Percentiles rank a stretch among this genome's conserved stretches.
Conservation (phyloP, 2,113 vertebrate genomes). For the Brachypteracias leptosomus region DNA sequence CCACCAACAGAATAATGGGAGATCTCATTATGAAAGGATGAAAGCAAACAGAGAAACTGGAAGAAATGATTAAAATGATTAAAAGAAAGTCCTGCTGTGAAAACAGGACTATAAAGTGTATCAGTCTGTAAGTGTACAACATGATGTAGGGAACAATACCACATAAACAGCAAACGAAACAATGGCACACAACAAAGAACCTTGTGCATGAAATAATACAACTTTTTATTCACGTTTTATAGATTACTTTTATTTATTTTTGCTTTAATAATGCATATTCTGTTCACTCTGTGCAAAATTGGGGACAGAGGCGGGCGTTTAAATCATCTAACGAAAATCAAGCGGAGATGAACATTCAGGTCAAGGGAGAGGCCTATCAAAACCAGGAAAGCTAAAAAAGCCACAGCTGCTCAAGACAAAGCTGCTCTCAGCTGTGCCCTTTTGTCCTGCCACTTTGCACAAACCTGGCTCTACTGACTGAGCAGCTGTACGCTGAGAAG, state of each 20-base stretch:
- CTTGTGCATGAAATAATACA: slow-evolving; percentile 77
- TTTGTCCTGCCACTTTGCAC: slow-evolving; percentile 25
- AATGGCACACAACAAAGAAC: slow-evolving; percentile 32
- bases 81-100: slow-evolving; percentile 19
- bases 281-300: slow-evolving; percentile 79
- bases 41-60: slow-evolving; percentile 49
- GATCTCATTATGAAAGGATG: slow-evolving; percentile 41
- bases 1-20: neutral
- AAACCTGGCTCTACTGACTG: neutral
- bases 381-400: slow-evolving; percentile 70
- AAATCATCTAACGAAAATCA: slow-evolving; percentile 74
- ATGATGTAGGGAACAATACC: slow-evolving; percentile 39
- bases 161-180: slow-evolving; percentile 60
- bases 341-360: slow-evolving; percentile 76
- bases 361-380: slow-evolving; percentile 61
- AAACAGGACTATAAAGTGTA: neutral
- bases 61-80: slow-evolving; percentile 38
- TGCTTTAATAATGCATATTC: slow-evolving; percentile 81
- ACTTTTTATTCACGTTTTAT: slow-evolving; percentile 71
- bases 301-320: slow-evolving; percentile 72
- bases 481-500: slow-evolving; percentile 58
- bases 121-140: slow-evolving; percentile 36
- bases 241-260: slow-evolving; percentile 82
- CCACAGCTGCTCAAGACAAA: slow-evolving; percentile 67
- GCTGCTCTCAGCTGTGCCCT: slow-evolving; percentile 48